These are phyloP conservation scores for Botrylloides violaceus DNA, from an alignment of 23 tunicate species.

Conservation along the genomic window DNA sequence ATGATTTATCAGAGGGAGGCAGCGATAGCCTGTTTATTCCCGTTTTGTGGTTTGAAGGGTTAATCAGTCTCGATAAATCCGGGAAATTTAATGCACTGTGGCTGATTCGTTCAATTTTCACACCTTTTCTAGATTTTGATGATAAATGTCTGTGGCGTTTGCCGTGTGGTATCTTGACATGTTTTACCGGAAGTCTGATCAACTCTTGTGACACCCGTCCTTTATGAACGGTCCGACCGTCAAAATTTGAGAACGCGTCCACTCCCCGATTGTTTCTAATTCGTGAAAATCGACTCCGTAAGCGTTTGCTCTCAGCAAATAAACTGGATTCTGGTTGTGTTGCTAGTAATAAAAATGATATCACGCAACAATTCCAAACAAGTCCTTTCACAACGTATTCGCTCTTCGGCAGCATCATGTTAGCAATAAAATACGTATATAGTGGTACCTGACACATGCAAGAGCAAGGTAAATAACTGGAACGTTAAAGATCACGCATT, in stretches of 20 bases:
- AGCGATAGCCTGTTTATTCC: slow-evolving; percentile 1
- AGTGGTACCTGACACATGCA: slow-evolving; percentile 3
- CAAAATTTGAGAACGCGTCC: not conserved
- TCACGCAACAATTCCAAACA: slow-evolving; percentile 12
- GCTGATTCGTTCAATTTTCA: slow-evolving; percentile 4
- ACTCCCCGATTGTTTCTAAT: not conserved
- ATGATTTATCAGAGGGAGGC: slow-evolving; percentile 11
- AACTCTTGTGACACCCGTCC: not conserved
- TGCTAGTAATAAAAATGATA: slow-evolving; percentile 10
- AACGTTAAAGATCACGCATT: no score
- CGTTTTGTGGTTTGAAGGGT: not conserved
- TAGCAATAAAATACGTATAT: slow-evolving; percentile 12
- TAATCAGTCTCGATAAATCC: slow-evolving; percentile 2
- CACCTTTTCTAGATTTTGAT: not conserved
- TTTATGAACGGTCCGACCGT: not conserved
- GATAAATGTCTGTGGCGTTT: not conserved
- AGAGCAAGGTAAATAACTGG: slow-evolving; percentile 5
- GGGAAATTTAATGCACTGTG: slow-evolving; percentile 2
- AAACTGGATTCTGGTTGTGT: not conserved
- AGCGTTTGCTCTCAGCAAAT: slow-evolving; percentile 11
- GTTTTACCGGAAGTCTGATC: not conserved
- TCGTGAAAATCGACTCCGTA: not conserved
- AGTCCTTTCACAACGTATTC: slow-evolving; percentile 10
- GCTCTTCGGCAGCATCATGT: slow-evolving; percentile 12
- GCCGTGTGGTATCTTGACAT: not conserved